These are phyloP conservation scores for Zenarchopterus dispar DNA, from an alignment of 2,797 vertebrate species.

Conservation along the genomic window DNA sequence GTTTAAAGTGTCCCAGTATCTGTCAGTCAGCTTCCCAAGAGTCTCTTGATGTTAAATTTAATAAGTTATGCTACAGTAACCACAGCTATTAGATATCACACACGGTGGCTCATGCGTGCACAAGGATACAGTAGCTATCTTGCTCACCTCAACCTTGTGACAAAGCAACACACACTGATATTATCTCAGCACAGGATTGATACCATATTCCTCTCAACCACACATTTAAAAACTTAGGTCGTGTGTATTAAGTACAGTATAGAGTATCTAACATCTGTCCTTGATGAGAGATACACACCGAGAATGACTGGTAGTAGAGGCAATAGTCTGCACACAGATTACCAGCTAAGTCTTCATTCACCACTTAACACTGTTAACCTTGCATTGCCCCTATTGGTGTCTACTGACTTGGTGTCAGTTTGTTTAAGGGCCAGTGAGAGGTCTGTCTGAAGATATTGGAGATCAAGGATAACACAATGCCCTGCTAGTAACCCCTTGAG, in stretches of 20 bases:
- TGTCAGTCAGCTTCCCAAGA: slow-evolving; percentile 65
- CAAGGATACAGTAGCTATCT: slow-evolving; percentile 22
- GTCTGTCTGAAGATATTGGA: slow-evolving; percentile 23
- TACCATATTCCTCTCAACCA: background rate
- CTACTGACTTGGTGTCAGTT: slow-evolving; percentile 19
- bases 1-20: slow-evolving; percentile 13
- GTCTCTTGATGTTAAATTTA: slow-evolving; percentile 69
- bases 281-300: slow-evolving; percentile 11
- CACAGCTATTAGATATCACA: slow-evolving; percentile 68
- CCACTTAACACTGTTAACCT: slow-evolving; percentile 47
- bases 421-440: slow-evolving; percentile 24
- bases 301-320: slow-evolving; percentile 16
- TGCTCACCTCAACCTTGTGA: slow-evolving; percentile 17
- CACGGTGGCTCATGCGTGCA: slow-evolving; percentile 37
- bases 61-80: slow-evolving; percentile 68
- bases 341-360: slow-evolving; percentile 43
- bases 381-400: slow-evolving; percentile 24
- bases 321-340: slow-evolving; percentile 28
- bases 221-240: background rate
- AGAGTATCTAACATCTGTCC: slow-evolving; percentile 18
- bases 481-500: background rate
- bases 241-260: slow-evolving; percentile 16
- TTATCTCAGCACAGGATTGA: slow-evolving; percentile 19
- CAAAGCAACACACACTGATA: slow-evolving; percentile 38
- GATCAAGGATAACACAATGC: slow-evolving; percentile 17